Conservation (phyloP, 2,113 vertebrate genomes). For the Willisornis vidua region DNA sequence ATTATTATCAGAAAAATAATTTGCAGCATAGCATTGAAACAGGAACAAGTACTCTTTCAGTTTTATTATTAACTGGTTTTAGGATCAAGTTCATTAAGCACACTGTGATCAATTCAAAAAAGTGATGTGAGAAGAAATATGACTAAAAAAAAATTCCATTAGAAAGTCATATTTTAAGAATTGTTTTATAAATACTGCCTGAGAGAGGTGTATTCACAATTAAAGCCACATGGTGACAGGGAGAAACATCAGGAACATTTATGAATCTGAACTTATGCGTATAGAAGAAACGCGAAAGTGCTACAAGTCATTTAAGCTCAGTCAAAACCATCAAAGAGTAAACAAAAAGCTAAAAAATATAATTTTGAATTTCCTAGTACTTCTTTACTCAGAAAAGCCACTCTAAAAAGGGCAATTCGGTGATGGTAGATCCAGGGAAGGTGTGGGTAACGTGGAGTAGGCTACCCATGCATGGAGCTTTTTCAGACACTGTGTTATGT, state of each 20-base stretch:
- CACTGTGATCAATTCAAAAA: not conserved
- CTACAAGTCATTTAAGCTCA: not conserved
- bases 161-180: not conserved
- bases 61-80: not conserved
- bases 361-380: not conserved
- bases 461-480: not conserved
- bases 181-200: not conserved
- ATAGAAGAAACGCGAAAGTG: not conserved
- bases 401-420: not conserved
- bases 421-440: not conserved
- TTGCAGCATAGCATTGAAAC: not conserved
- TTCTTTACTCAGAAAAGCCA: not conserved
- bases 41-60: not conserved
- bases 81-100: not conserved
- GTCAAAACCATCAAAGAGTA: not conserved
- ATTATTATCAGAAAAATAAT: conserved; percentile 14
- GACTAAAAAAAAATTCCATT: not conserved
- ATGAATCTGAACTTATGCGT: not conserved
- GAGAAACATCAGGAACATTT: not conserved
- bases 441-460: not conserved
- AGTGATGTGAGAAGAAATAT: not conserved
- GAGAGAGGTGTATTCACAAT: not conserved
- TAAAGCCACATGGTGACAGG: not conserved
- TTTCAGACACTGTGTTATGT: rapidly evolving
- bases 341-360: not conserved